Percentiles rank a stretch among this genome's conserved stretches.
Conservation (phyloP, 2,113 vertebrate species). For the Sclerurus mexicanus region DNA sequence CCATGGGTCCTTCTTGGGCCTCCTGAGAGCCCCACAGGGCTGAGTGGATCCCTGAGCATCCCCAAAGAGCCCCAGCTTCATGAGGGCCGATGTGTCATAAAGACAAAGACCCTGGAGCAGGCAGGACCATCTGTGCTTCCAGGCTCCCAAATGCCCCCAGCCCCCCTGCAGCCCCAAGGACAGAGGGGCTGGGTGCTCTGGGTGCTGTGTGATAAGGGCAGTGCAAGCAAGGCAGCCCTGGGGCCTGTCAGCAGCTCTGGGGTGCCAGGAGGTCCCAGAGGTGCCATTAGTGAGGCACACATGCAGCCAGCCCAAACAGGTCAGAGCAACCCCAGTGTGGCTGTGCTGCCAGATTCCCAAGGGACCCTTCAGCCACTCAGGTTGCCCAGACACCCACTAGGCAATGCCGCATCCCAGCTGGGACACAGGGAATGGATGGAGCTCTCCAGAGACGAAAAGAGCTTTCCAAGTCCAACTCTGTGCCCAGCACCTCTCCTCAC, state of each 20-base stretch:
- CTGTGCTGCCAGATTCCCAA: not conserved
- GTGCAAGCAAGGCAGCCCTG: not conserved
- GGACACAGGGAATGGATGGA: not conserved
- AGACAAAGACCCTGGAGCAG: accelerated
- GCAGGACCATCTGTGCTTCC: not conserved
- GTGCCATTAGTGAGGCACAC: not conserved
- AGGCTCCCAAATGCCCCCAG: accelerated
- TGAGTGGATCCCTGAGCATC: not conserved
- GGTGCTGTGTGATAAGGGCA: not conserved
- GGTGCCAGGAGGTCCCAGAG: not conserved
- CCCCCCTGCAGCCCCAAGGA: accelerated
- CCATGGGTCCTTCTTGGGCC: accelerated
- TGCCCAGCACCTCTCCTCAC: not conserved
- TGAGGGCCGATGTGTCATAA: not conserved
- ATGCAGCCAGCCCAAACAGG: accelerated
- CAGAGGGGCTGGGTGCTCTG: not conserved
- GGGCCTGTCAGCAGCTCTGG: not conserved
- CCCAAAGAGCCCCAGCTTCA: not conserved
- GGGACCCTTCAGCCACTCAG: not conserved
- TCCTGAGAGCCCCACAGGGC: not conserved
- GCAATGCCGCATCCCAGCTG: not conserved
- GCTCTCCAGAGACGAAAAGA: not conserved
- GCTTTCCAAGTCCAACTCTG: not conserved
- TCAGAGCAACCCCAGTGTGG: accelerated
- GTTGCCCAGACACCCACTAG: accelerated